A percentile compares a stretch with the other conserved stretches of the same genome.
Conservation (phyloP, 2,888 invertebrate species). For the Poecilus cupreus region DNA sequence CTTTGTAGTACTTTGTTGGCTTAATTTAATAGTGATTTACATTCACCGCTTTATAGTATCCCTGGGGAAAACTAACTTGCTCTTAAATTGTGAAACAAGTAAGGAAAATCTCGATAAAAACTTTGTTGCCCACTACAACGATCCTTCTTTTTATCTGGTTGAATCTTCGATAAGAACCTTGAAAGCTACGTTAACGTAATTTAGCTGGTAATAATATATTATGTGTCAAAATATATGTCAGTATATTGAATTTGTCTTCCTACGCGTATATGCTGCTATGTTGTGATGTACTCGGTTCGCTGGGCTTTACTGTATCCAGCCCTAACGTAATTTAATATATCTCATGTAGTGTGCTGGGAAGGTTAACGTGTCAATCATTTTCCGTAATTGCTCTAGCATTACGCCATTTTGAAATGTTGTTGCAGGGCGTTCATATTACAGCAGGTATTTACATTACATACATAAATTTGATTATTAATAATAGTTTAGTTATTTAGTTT, state of each 20-base stretch:
- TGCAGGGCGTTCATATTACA: too few species aligned
- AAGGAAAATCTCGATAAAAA: not conserved
- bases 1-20: not conserved
- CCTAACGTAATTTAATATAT: not conserved
- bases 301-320: not conserved
- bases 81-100: not conserved
- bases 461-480: too few species aligned
- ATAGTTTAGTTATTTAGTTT: too few species aligned
- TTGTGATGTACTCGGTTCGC: not conserved
- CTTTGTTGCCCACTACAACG: not conserved
- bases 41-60: not conserved
- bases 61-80: not conserved
- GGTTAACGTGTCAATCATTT: too few species aligned
- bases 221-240: not conserved
- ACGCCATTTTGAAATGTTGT: not conserved
- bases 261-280: not conserved
- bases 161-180: not conserved
- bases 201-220: not conserved
- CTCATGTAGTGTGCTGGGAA: not conserved
- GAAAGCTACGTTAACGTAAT: not conserved
- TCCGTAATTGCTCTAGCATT: not conserved
- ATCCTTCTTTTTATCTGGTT: not conserved
- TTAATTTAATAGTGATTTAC: not conserved
- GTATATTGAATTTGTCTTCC: not conserved
- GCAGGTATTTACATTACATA: too few species aligned